Evolutionary conservation across 2,113 vertebrate genomes (phyloP), one percentile per base, ranked within the genome.

Genomic region (Daphoenositta chrysoptera): DNA sequence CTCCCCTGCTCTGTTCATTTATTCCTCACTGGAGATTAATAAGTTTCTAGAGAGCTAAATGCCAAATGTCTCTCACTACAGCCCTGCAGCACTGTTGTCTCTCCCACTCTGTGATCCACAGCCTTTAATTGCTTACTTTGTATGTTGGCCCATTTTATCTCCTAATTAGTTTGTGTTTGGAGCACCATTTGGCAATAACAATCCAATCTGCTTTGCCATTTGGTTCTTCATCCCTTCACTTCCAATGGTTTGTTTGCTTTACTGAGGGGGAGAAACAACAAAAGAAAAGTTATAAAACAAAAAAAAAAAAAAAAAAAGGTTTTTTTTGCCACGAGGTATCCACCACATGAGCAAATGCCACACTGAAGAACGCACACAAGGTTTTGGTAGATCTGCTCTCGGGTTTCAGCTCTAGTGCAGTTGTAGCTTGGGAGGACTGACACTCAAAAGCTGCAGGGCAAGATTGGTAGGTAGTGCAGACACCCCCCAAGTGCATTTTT

Each of bases 131-230:
- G 33, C 80, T 86, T 90, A 3, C 37, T 92, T 47, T 75, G 16
- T 70, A 10, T 78, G 92, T 94, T 93, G 93, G 76, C 85, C 93
- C 86, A 54, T 92, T 95, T 93, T 90, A 50, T 87, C 68, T 90
- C 83, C 90, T 96, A 97, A 96, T 92, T 90, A 94, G 65, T 79
- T 65, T 75, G 76, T 87, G 70, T 92, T 84, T 91, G 83, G 73
- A 91, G 26, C 72, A 69, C 86, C 80, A 92, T 92, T 96, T 97
- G 96, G 94, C 40, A 60, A 54, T 23, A 89, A 54, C 64, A 95
- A 84, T 78, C 65, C 94, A 89, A 82, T 96, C 92, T 93, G 94
- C 92, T 94, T 94, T 97, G 64, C 96, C 90, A 92, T 95, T 96
- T 94, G 95, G 76, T 78, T 93, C 90, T 87, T 72, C n/a, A 4